A percentile compares a stretch with the other conserved stretches of the same genome.
phyloP scores from a whole-genome alignment of 2,113 vertebrate genomes.

The Psophia crepitans region DNA sequence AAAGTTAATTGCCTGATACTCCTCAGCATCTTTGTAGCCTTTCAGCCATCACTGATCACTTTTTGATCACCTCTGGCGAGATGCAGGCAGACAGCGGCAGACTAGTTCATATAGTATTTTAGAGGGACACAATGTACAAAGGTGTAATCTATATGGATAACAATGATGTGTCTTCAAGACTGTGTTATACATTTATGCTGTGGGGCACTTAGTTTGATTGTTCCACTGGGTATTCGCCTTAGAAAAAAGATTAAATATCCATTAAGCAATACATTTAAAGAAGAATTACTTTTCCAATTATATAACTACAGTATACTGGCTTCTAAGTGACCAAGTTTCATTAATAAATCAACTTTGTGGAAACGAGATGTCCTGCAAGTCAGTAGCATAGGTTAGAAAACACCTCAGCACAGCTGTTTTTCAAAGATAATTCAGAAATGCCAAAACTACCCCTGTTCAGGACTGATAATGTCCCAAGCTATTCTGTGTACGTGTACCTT shows the following conservation, averaged over 20 bases:
- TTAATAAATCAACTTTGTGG: background rate
- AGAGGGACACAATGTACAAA: background rate
- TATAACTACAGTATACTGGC: background rate
- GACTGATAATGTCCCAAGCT: background rate
- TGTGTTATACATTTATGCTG: background rate
- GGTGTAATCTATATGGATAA: background rate
- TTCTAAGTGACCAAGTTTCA: background rate
- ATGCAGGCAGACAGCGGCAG: slow-evolving; percentile 1
- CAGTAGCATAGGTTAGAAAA: background rate
- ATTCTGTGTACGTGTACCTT: background rate
- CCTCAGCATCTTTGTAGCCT: background rate
- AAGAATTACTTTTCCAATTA: background rate
- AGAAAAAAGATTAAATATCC: background rate
- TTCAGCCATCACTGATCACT: slow-evolving; percentile 4
- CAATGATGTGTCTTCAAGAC: background rate
- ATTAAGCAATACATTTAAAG: background rate
- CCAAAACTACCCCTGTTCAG: background rate
- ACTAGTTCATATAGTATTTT: background rate
- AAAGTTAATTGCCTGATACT: background rate
- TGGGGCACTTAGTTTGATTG: background rate
- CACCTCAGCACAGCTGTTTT: background rate
- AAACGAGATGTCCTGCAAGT: background rate
- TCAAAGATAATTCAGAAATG: background rate
- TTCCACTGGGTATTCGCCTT: background rate
- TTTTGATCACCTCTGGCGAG: background rate